Conservation (phyloP, 2,797 vertebrate genomes). For the Champsocephalus esox region DNA sequence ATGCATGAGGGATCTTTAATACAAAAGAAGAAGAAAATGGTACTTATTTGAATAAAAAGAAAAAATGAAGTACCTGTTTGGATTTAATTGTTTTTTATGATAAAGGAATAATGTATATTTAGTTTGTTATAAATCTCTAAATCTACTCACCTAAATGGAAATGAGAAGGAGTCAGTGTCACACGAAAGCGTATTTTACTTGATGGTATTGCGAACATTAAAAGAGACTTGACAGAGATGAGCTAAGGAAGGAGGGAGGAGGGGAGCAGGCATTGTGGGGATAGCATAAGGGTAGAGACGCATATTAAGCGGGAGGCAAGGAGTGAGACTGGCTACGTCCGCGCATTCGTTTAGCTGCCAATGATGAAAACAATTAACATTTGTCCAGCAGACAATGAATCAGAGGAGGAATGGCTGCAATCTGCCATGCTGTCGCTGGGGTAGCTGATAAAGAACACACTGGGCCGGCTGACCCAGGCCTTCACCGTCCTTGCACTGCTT, state of each 20-base stretch:
- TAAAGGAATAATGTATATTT: constrained; percentile 2
- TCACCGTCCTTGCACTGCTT: constrained; percentile 71
- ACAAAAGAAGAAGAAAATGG: constrained; percentile 20
- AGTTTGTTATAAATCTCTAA: constrained; percentile 22
- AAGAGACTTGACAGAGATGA: constrained; percentile 69
- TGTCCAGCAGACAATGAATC: constrained; percentile 93
- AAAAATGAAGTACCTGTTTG: background rate
- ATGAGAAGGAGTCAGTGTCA: constrained; percentile 30
- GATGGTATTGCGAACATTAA: constrained; percentile 62
- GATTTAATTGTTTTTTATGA: background rate
- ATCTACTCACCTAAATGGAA: constrained; percentile 34
- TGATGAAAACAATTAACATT: constrained; percentile 96
- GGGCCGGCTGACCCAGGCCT: constrained; percentile 83
- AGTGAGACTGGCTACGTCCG: constrained; percentile 81
- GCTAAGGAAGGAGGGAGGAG: constrained; percentile 56
- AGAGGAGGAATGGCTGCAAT: constrained; percentile 92
- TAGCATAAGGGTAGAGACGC: constrained; percentile 81
- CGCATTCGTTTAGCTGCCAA: constrained; percentile 79
- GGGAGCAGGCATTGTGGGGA: constrained; percentile 76
- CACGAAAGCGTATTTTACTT: constrained; percentile 57
- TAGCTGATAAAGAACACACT: constrained; percentile 88
- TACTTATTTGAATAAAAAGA: background rate
- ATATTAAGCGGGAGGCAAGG: constrained; percentile 83
- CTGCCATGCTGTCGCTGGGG: constrained; percentile 83
- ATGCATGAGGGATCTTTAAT: constrained; percentile 91